phyloP scores from a whole-genome alignment of 2,888 invertebrate species.

The Callinectes sapidus region DNA sequence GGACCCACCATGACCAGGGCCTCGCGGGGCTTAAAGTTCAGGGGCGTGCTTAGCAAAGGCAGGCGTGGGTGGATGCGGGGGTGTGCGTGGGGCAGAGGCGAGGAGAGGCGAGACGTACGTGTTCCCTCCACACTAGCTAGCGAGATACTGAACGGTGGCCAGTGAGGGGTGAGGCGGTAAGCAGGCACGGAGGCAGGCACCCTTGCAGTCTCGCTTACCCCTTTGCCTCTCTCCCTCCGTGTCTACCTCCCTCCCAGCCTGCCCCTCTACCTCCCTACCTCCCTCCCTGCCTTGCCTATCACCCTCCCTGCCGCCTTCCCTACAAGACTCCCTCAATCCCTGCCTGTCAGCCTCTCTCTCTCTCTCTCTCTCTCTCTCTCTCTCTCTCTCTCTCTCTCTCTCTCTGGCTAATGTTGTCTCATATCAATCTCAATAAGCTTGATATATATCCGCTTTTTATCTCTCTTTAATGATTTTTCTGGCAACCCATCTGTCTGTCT shows the following conservation, averaged over 20 bases:
- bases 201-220: not conserved
- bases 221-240: not conserved
- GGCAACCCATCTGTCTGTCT: not conserved
- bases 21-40: conserved; percentile 5
- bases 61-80: conserved; percentile 5
- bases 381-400: not conserved
- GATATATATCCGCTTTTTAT: not conserved
- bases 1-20: not conserved
- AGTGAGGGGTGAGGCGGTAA: not conserved
- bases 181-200: not conserved
- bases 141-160: not conserved
- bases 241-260: not conserved
- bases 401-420: not conserved
- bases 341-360: not conserved
- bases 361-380: not conserved
- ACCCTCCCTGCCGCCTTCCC: not conserved
- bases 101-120: not conserved
- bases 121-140: not conserved
- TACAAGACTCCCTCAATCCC: not conserved
- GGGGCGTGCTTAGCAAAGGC: not conserved
- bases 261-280: not conserved
- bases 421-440: conserved; percentile 11
- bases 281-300: not conserved
- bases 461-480: not conserved
- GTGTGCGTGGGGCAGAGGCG: not conserved